Evolutionary conservation across 2,113 vertebrate genomes (phyloP), one percentile per base, ranked within the genome.

Genomic region (Cyprinodon variegatus): DNA sequence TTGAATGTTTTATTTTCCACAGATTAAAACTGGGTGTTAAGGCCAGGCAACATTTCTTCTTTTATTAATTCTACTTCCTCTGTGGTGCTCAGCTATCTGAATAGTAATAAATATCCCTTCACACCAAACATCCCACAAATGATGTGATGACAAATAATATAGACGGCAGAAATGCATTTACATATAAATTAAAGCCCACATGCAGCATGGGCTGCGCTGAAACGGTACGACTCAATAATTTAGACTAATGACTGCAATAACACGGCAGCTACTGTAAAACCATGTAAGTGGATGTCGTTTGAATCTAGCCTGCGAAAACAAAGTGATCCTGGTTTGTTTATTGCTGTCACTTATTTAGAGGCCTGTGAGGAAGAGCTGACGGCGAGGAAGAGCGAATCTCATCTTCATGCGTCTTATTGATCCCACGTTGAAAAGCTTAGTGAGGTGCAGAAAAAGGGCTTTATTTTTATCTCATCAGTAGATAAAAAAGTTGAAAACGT

Each of bases 181-280:
- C 91, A 92, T 91, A 89, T 85, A 93, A 92, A 92, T 91, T 89
- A 93, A 91, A 93, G 37, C 63, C 67, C 5, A 81, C 72, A 74
- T 68, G 48, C 60, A 61, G 82, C 68, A 17, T 65, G 50, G 76
- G 84, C 78, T 37, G 74, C 81, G 64, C 68, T 70, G 57, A 81
- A 89, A 86, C 50, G 68, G 87, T 90, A 87, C 85, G 84, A 85
- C 79, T 85, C 80, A 74, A 90, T 90, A 90, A 89, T 85, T 91
- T 82, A 80, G 88, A 86, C 76, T 87, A 87, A 92, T 84, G 88
- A 88, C 82, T 88, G 85, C 87, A 90, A 91, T 91, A 90, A 91
- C 72, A 67, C 81, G 75, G 65, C 66, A 0, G 70, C 76, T 86
- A 82, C 80, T 86, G 81, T 90, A 68, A 77, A 85, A 89, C 78